Evolutionary conservation across 2,888 invertebrate genomes (phyloP).

Genomic region (Podabrus alpinus): DNA sequence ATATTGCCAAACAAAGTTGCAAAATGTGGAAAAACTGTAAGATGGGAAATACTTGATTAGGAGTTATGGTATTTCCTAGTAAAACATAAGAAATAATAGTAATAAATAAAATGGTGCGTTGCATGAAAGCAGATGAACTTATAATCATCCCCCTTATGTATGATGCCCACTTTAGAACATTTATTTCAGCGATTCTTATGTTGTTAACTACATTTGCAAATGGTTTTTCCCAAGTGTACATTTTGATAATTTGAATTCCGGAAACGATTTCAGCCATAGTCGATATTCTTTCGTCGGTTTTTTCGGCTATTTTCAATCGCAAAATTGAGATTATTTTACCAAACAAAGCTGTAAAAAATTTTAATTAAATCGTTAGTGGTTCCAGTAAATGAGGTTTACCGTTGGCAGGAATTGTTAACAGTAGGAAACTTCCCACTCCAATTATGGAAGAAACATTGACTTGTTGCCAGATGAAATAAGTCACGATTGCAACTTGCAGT

Average conservation of each 20-base stretch:
- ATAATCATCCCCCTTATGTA: constrained; percentile 70
- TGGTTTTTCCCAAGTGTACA: constrained; percentile 75
- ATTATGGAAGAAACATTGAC: constrained; percentile 61
- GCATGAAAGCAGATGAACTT: constrained; percentile 78
- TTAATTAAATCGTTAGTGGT: background rate
- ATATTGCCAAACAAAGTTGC: constrained; percentile 62
- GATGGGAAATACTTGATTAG: constrained; percentile 52
- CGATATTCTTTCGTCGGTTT: constrained; percentile 66
- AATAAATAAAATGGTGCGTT: constrained; percentile 77
- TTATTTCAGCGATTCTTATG: constrained; percentile 35
- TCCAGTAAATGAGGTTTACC: constrained; percentile 43
- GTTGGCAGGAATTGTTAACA: constrained; percentile 59
- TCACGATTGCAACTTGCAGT: constrained; percentile 74
- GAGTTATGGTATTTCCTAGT: constrained; percentile 64
- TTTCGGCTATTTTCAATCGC: constrained; percentile 52
- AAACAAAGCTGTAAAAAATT: constrained; percentile 26
- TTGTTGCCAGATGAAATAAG: constrained; percentile 73
- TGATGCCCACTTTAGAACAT: constrained; percentile 49
- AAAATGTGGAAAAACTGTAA: constrained; percentile 58
- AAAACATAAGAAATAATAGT: constrained; percentile 76
- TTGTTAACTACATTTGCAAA: constrained; percentile 55
- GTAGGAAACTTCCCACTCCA: constrained; percentile 62
- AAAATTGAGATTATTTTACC: constrained; percentile 38
- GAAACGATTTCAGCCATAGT: constrained; percentile 72
- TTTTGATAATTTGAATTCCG: constrained; percentile 73